Percentiles rank a stretch among this genome's conserved stretches.
Evolutionary conservation across 1,140 invertebrate species (phyloP).

Genomic region (Cepaea nemoralis): DNA sequence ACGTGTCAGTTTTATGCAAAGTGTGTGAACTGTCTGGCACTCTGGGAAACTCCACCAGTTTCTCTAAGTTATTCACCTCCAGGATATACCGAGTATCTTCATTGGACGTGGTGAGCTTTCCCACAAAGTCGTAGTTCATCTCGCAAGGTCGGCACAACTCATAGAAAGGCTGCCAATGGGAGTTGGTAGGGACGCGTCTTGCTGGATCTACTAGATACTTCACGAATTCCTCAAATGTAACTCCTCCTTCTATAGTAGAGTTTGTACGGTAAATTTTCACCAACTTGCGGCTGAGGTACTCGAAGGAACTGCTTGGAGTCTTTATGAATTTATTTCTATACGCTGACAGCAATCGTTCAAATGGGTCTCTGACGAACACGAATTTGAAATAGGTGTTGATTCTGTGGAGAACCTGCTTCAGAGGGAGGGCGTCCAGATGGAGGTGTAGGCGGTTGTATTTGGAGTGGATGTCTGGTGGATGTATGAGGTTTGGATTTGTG

Average conservation of each 20-base stretch:
- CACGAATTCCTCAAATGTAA: conserved; percentile 29
- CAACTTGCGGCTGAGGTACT: conserved; percentile 83
- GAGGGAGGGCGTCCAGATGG: conserved; percentile 74
- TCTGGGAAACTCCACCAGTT: not conserved
- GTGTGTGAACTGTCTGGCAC: not conserved
- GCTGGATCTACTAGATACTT: conserved; percentile 13
- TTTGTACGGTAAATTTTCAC: conserved; percentile 67
- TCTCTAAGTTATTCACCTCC: not conserved
- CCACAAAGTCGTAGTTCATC: conserved; percentile 43
- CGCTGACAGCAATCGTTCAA: conserved; percentile 90
- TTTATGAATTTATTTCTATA: conserved; percentile 88
- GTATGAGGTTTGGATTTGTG: conserved; percentile 46
- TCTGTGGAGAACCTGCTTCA: conserved; percentile 75
- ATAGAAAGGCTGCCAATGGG: conserved; percentile 43
- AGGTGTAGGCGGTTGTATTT: conserved; percentile 38
- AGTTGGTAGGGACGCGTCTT: conserved; percentile 18
- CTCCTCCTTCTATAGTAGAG: not conserved
- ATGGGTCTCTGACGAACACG: conserved; percentile 88
- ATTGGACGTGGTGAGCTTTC: conserved; percentile 23
- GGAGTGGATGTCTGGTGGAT: conserved; percentile 45
- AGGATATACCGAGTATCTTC: conserved; percentile 21
- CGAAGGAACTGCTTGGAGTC: conserved; percentile 79
- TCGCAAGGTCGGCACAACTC: conserved; percentile 39
- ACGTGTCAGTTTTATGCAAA: not conserved
- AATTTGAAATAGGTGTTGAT: conserved; percentile 83